Base-by-base conservation (phyloP, 2,113 vertebrate species). In the Australoheros scitulus region DNA sequence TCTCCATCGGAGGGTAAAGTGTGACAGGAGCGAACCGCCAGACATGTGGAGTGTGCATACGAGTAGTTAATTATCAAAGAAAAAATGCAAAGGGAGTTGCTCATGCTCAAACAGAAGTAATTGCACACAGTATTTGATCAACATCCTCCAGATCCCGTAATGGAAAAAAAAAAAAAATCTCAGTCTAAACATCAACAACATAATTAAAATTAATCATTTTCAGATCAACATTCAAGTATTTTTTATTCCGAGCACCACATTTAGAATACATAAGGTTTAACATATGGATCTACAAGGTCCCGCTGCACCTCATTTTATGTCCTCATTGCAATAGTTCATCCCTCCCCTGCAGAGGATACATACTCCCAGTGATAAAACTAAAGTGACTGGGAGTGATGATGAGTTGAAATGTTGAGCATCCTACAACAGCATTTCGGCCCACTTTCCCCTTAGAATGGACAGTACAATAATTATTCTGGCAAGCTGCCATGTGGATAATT, bases 401-500 rank as follows among this genome's bases (percentile, higher is more conserved):
- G 80, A 88, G 88, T 84, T 89, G 90, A 91, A 87, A 89, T 84
- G 87, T 91, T 83, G 89, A 90, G 92, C 74, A 74, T 91, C 79
- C 88, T 60, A 20, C 87, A 78, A 83, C 59, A 91, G 92, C 83
- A 90, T 91, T 80, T 88, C 79, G 68, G 63, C 84, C 80, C 85
- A 82, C 88, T 87, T 81, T 76, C 61, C 76, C 57, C 22, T 79
- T 36, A 32, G 63, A 87, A 84, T 74, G 85, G 76, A 89, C 81
- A 2, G 77, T 56, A 59, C 80, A 83, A 87, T 92, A 91, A 94
- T 93, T 92, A 86, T 22, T 58, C 81, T 93, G 92, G 92, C 90
- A 72, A 60, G n/a, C 63, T 83, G 90, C 93, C 89, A 89, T 58
- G 38, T 75, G 70, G 41, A 85, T 86, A 86, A 88, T 87, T 86